These are phyloP conservation scores for Catamblyrhynchus diadema DNA, from an alignment of 2,797 vertebrate genomes.

Conservation along the genomic window DNA sequence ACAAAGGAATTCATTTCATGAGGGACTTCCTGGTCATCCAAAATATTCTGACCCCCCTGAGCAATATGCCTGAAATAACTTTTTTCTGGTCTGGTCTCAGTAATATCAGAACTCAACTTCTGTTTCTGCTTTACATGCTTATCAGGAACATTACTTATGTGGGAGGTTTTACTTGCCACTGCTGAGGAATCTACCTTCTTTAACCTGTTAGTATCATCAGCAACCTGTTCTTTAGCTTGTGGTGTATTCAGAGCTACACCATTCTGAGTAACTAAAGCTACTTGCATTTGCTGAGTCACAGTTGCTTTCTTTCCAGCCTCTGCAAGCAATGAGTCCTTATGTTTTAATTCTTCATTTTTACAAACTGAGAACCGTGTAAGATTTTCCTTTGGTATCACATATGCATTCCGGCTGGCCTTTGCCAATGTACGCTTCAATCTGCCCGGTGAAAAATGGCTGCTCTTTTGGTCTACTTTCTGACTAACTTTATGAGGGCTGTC, in stretches of 20 bases:
- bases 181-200: background rate
- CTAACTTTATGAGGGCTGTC: background rate
- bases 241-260: background rate
- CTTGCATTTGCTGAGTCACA: background rate
- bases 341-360: conserved; percentile 13
- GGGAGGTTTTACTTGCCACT: background rate
- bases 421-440: conserved; percentile 21
- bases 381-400: background rate
- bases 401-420: conserved; percentile 4
- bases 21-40: background rate
- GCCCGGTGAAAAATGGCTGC: background rate
- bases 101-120: background rate
- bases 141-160: background rate
- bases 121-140: background rate
- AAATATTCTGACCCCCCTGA: background rate
- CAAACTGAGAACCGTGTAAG: background rate
- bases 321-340: background rate
- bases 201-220: background rate
- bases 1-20: background rate
- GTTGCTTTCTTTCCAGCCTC: background rate
- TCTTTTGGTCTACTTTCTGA: background rate
- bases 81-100: background rate
- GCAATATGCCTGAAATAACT: background rate
- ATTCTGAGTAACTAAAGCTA: background rate
- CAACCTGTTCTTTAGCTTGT: background rate